Evolutionary conservation across 2,113 vertebrate genomes (phyloP).

Genomic region (Mirounga angustirostris): DNA sequence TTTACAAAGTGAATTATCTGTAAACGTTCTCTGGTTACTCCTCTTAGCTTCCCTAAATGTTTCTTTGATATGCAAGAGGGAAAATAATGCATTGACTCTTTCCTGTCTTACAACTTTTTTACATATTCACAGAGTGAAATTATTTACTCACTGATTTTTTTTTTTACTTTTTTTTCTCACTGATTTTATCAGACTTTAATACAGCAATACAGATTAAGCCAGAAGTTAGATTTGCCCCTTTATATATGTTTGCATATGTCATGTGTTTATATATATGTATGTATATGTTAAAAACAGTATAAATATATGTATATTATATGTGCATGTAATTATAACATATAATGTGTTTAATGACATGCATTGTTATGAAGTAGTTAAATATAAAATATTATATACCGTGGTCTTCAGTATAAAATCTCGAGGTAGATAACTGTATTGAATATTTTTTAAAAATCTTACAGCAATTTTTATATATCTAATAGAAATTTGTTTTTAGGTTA

Average conservation of each 20-base stretch:
- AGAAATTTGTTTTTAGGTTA: slow-evolving; percentile 49
- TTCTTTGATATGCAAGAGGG: background rate
- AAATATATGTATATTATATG: background rate
- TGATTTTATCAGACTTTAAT: background rate
- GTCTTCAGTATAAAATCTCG: slow-evolving; percentile 25
- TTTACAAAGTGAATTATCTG: slow-evolving; percentile 1
- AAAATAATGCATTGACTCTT: slow-evolving; percentile 21
- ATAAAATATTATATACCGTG: background rate
- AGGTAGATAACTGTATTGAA: background rate
- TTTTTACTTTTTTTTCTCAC: background rate
- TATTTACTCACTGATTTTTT: slow-evolving; percentile 43
- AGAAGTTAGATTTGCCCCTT: slow-evolving; percentile 24
- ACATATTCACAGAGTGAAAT: background rate
- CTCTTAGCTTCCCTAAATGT: background rate
- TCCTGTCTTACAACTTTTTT: background rate
- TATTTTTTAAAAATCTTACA: background rate
- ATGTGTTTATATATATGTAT: background rate
- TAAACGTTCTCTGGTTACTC: slow-evolving; percentile 3
- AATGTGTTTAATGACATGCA: background rate
- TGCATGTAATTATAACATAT: background rate
- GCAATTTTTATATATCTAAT: background rate
- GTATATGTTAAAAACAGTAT: background rate
- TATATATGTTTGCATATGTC: background rate
- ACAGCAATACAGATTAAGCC: background rate
- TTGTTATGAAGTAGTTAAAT: slow-evolving; percentile 7